Conservation (phyloP, 1,140 invertebrate species). For the Euborellia annulipes region DNA sequence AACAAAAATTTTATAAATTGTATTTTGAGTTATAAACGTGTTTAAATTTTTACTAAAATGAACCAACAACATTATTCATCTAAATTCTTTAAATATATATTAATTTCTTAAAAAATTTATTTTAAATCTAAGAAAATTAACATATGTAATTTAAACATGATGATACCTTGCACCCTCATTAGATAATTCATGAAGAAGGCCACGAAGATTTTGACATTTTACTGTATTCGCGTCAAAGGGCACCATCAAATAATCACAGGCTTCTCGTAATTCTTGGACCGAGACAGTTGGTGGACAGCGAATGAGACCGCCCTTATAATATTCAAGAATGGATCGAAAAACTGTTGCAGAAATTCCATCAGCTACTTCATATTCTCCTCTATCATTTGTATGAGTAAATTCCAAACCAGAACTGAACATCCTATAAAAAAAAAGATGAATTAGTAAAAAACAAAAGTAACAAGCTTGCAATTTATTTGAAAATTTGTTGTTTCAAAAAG, state of each 20-base stretch:
- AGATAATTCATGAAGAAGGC: constrained; percentile 90
- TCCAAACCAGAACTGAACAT: constrained; percentile 95
- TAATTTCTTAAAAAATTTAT: no score
- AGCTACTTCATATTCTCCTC: constrained; percentile 95
- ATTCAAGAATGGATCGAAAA: constrained; percentile 91
- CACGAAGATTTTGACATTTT: constrained; percentile 89
- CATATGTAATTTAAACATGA: no score
- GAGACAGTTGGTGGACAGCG: constrained; percentile 64
- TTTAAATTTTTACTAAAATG: no score
- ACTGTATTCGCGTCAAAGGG: constrained; percentile 95
- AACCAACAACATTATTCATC: no score
- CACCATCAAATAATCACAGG: constrained; percentile 95
- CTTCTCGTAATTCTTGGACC: constrained; percentile 89
- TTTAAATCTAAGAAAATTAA: no score
- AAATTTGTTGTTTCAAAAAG: no score
- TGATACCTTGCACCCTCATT: constrained; percentile 75
- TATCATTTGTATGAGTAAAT: constrained; percentile 83
- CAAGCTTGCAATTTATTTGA: background rate
- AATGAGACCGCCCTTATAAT: constrained; percentile 80
- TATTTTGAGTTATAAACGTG: no score
- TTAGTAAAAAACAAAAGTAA: background rate
- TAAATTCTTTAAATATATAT: no score
- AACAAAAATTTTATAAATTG: no score
- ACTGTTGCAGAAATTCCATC: constrained; percentile 93
- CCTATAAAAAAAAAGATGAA: constrained; percentile 29